Evolutionary conservation across 2,888 invertebrate species (phyloP), one percentile per base, ranked within the genome.

Genomic region (Plebejus argus): DNA sequence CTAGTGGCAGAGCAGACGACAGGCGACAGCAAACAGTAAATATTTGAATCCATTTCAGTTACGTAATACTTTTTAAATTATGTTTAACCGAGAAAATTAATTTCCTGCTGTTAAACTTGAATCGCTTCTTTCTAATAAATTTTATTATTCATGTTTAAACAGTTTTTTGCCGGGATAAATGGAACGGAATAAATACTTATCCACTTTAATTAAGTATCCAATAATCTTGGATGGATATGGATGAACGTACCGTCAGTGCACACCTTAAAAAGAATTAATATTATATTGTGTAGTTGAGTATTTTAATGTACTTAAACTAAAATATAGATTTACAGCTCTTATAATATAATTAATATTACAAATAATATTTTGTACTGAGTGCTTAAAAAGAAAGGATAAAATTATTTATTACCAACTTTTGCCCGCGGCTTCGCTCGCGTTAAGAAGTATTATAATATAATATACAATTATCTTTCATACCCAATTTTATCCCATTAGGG

Each of bases 61-160:
- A 53, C 58, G 72, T 72, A 77, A 77, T 77, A 77, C 77, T 77
- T 72, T 77, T 56, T 23, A 71, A 77, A 77, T 77, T 72, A 72
- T 72, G 72, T 77, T 72, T 77, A 56, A 77, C 71, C 39, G 20
- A 23, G 66, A 71, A 77, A 71, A 77, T 77, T 77, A 71, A 77
- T 77, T 77, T 71, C 56, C 77, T 77, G 58, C 53, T 23, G 49
- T 72, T 72, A 72, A 72, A 72, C 72, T 74, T 53, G 53, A 74
- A 74, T 53, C 49, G 53, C 53, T 74, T 53, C 53, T 53, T 72
- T 53, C 53, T 74, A 53, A 74, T 49, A 53, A 18, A 53, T 74
- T 72, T 53, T 53, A 74, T 33, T 23, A 74, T 49, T 23, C 8
- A 28, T 49, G 74, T 74, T 74, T 15, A 74, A 53, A 72, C 6